Conservation (phyloP, 2,113 vertebrate genomes). For the Capra hircus region DNA sequence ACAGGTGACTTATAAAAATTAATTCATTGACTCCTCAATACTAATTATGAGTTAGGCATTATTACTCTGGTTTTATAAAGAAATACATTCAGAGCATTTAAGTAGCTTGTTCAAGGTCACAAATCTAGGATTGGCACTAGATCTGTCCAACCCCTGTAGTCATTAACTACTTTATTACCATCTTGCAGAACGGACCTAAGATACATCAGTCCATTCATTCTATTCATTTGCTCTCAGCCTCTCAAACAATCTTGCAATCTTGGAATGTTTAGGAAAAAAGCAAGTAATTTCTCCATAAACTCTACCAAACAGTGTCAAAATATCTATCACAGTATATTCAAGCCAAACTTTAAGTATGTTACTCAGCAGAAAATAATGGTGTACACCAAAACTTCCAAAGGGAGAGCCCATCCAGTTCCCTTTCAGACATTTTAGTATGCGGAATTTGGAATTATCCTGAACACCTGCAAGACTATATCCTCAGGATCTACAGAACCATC, state of each 20-base stretch:
- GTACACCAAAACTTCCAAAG: background rate
- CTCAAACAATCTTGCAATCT: background rate
- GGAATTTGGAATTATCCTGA: background rate
- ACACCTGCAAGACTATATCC: fast-evolving
- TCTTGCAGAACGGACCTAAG: background rate
- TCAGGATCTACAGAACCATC: too few species aligned
- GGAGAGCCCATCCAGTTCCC: background rate
- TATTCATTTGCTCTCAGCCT: background rate
- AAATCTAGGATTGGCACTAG: background rate
- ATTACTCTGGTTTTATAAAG: background rate
- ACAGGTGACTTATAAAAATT: background rate
- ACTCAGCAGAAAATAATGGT: background rate
- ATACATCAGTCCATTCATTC: background rate
- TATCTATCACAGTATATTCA: background rate
- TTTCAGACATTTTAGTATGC: background rate
- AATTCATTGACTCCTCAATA: background rate
- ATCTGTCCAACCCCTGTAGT: background rate
- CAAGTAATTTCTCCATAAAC: background rate
- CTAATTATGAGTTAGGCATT: background rate
- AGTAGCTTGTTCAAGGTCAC: background rate
- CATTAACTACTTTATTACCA: background rate
- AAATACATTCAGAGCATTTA: background rate
- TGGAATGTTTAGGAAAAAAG: background rate
- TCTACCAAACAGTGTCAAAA: background rate
- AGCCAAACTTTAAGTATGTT: background rate